A percentile compares a stretch with the other conserved stretches of the same genome.
These are phyloP conservation scores for Erinaceus europaeus DNA, from an alignment of 2,113 vertebrate genomes.

Conservation along the genomic window DNA sequence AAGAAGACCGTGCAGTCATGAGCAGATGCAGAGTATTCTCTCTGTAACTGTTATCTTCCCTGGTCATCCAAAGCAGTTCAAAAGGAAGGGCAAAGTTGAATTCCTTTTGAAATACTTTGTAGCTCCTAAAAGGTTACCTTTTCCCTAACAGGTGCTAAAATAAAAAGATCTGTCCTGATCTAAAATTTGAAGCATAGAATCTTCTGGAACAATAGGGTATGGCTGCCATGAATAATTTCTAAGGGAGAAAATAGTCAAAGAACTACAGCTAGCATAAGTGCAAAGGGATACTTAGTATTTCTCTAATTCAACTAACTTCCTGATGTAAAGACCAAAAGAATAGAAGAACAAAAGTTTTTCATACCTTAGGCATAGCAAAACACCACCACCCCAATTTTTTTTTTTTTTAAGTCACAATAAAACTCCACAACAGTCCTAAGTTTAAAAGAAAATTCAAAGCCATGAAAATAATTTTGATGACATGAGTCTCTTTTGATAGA, in stretches of 20 bases:
- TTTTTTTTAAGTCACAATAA: not conserved
- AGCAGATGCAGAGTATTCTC: too few species aligned
- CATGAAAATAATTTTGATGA: not conserved
- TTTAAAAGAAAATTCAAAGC: constrained; percentile 48
- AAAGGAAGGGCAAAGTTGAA: not conserved
- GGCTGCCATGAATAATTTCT: too few species aligned
- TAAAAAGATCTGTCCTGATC: not conserved
- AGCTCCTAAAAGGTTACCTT: not conserved
- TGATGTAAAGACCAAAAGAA: not conserved
- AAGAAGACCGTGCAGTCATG: not conserved
- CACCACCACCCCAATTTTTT: not conserved
- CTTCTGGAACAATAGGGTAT: too few species aligned
- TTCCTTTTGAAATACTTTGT: not conserved
- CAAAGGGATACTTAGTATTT: not conserved
- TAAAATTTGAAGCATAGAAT: too few species aligned
- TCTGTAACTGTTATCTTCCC: not conserved
- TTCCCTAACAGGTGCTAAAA: not conserved
- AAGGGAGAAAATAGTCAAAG: not conserved
- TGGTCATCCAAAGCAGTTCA: not conserved
- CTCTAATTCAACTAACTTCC: not conserved
- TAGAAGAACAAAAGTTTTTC: not conserved
- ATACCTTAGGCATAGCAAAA: not conserved
- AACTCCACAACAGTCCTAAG: not conserved
- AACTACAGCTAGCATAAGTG: not conserved
- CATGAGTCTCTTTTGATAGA: not conserved